Evolutionary conservation across 2,113 vertebrate species (phyloP).

Genomic region (Pycnonotus jocosus): DNA sequence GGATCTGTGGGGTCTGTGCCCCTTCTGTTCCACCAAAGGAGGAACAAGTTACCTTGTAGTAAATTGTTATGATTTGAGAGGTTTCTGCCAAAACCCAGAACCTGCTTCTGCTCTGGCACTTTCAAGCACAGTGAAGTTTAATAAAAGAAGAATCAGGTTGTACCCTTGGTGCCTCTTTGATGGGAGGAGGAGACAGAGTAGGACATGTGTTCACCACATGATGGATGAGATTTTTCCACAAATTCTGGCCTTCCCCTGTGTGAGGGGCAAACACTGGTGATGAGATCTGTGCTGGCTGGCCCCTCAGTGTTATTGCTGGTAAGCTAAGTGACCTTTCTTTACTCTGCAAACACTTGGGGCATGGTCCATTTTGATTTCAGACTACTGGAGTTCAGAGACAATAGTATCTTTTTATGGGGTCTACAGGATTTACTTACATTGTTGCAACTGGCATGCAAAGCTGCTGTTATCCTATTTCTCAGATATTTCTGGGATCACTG

Average conservation of each 20-base stretch:
- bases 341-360: not conserved
- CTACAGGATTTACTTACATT: not conserved
- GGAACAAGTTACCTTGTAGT: not conserved
- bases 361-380: not conserved
- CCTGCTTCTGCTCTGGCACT: not conserved
- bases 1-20: not conserved
- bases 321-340: not conserved
- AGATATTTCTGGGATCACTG: not conserved
- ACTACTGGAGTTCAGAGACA: not conserved
- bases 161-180: not conserved
- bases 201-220: accelerated
- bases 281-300: not conserved
- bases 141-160: not conserved
- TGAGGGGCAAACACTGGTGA: not conserved
- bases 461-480: not conserved
- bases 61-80: not conserved
- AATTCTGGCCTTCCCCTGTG: not conserved
- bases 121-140: not conserved
- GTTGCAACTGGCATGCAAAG: not conserved
- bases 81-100: not conserved
- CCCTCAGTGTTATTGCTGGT: not conserved
- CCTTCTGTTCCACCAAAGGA: not conserved
- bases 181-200: not conserved
- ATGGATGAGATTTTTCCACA: not conserved
- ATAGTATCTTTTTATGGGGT: not conserved